Percentiles rank a stretch among this genome's conserved stretches.
These are phyloP conservation scores for Neolamprologus devosi DNA, from an alignment of 2,113 vertebrate genomes.

Conservation along the genomic window DNA sequence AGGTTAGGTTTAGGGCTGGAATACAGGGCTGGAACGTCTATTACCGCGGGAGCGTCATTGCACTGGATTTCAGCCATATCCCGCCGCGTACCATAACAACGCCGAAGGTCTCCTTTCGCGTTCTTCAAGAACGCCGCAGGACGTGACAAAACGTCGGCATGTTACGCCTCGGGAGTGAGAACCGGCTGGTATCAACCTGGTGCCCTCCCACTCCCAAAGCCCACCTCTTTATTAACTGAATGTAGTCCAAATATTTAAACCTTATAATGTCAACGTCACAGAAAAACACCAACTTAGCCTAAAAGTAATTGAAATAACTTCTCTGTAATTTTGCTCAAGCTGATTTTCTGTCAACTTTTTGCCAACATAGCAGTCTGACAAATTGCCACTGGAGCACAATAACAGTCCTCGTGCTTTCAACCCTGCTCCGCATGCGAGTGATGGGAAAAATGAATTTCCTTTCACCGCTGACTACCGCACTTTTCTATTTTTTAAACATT, in stretches of 20 bases:
- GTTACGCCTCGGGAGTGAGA: no score
- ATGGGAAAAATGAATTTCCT: conserved; percentile 29
- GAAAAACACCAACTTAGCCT: not conserved
- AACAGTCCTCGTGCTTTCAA: conserved; percentile 8
- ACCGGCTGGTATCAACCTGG: not conserved
- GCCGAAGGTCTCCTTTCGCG: no score
- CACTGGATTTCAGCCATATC: no score
- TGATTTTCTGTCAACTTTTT: conserved; percentile 33
- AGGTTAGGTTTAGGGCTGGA: no score
- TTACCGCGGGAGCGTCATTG: no score
- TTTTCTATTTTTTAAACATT: not conserved
- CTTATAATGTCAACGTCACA: not conserved
- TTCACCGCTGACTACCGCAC: not conserved
- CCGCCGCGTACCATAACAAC: no score
- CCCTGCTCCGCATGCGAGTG: not conserved
- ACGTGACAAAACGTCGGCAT: no score
- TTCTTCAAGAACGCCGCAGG: no score
- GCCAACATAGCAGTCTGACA: conserved; percentile 28
- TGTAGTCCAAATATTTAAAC: not conserved
- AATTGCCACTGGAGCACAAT: conserved; percentile 45
- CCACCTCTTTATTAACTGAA: not conserved
- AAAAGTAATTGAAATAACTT: conserved; percentile 32
- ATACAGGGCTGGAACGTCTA: no score
- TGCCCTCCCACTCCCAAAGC: not conserved
- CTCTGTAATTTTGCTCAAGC: conserved; percentile 39